Base-by-base conservation (phyloP, 2,888 invertebrate genomes). In the Cataglyphis livida region DNA sequence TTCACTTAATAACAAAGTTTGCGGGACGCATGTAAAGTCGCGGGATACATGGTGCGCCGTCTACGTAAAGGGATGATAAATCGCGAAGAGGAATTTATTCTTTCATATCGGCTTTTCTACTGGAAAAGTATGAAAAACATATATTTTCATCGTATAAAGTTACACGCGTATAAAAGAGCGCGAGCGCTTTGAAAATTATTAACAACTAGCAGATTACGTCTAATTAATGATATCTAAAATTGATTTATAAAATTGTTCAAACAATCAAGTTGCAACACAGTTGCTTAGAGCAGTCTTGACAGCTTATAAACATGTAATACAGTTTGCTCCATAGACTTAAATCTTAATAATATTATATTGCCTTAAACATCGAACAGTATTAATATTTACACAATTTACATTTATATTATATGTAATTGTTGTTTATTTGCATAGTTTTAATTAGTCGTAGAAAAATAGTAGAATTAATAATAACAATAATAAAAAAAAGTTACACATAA, bases 1-100 rank as follows among this genome's bases (percentile, higher is more conserved):
- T 90, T 88, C 85, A 88, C 86, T 89, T 89, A 88, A 90, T 91
- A 91, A 91, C 86, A 91, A 91, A 89, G 89, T 91, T 91, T 83
- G 78, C 18, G 32, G 65, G 81, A 75, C 83, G 82, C 71, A 79
- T 82, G 78, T 87, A 84, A 87, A 84, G 84, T 84, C 73, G 66
- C 68, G 79, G 75, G 85, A 81, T 83, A 84, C 85, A 87, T 73
- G 85, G 70, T 66, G 73, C 79, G 66, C 82, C 84, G 71, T 73
- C 51, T 70, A 57, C 65, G 32, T 75, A 38, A 51, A 18, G n/a
- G 44, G n/a, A 65, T 32, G 65, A 73, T 28, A 38, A 86, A 65
- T 57, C 38, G 78, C 21, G 10, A 44, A 44, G 15, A n/a, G 38
- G 51, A 15, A 15, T 12, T 7, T 62, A 51, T 51, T 51, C 51